Evolutionary conservation across 2,888 invertebrate genomes (phyloP).

Genomic region (Tenthredo mesomela): DNA sequence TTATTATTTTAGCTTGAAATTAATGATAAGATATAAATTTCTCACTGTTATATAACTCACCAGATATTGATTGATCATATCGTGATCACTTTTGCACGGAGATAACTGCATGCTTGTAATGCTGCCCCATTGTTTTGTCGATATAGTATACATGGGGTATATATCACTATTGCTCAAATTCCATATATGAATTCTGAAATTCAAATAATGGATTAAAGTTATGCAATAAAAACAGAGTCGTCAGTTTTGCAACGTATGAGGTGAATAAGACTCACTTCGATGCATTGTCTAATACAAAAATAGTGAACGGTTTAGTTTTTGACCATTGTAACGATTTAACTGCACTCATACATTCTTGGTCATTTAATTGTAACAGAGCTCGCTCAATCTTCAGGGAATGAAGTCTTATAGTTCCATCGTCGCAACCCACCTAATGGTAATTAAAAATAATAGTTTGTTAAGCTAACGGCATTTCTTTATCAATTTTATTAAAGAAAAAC

Average conservation of each 20-base stretch:
- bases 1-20: conserved; percentile 2
- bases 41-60: conserved; percentile 69
- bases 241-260: background rate
- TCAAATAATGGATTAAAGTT: conserved; percentile 41
- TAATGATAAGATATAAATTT: conserved; percentile 29
- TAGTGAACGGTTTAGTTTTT: conserved; percentile 78
- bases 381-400: conserved; percentile 77
- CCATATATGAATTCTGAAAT: conserved; percentile 79
- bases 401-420: conserved; percentile 79
- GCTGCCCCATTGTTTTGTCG: conserved; percentile 73
- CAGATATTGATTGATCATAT: conserved; percentile 76
- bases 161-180: conserved; percentile 79
- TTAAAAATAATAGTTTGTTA: background rate
- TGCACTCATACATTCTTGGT: conserved; percentile 67
- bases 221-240: background rate
- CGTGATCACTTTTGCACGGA: conserved; percentile 70
- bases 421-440: conserved; percentile 76
- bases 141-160: conserved; percentile 77
- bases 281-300: conserved; percentile 78
- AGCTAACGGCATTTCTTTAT: background rate
- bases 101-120: conserved; percentile 78
- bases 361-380: conserved; percentile 76
- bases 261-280: conserved; percentile 69
- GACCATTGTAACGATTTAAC: conserved; percentile 80
- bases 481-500: conserved; percentile 57